These are phyloP conservation scores for Rallus limicola DNA, from an alignment of 2,113 vertebrate species.

Conservation along the genomic window DNA sequence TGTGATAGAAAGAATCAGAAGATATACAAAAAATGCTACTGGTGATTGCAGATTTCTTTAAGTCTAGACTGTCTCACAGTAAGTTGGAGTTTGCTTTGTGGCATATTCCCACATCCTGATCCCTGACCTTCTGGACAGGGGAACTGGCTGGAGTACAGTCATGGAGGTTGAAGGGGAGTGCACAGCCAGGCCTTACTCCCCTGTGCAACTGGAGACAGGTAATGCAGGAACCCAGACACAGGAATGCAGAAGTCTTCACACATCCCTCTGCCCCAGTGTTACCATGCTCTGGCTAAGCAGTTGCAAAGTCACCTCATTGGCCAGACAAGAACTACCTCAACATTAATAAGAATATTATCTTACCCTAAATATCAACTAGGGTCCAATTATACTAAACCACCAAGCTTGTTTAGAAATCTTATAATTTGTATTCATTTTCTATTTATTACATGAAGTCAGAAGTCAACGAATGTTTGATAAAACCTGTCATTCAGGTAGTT, in stretches of 20 bases:
- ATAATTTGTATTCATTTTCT: accelerated
- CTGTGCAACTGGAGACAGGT: neutral
- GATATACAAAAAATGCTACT: neutral
- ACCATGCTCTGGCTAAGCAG: neutral
- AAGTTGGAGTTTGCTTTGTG: neutral
- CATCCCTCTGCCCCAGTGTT: neutral
- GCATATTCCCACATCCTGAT: neutral
- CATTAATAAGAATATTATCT: neutral
- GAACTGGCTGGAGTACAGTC: neutral
- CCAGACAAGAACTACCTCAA: neutral
- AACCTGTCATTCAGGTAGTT: neutral
- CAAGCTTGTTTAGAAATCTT: neutral
- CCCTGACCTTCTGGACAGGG: neutral
- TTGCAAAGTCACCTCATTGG: neutral
- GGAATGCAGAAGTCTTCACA: neutral
- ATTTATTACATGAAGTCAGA: neutral
- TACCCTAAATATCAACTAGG: neutral
- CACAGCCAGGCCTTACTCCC: neutral
- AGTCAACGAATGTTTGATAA: neutral
- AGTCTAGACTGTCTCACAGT: neutral
- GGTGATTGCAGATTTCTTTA: neutral
- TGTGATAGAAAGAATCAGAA: neutral
- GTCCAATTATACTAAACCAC: neutral
- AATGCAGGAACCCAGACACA: neutral
- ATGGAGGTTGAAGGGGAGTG: neutral